These are phyloP conservation scores for Cantharis flavilabris DNA, from an alignment of 2,888 invertebrate genomes.

Conservation along the genomic window DNA sequence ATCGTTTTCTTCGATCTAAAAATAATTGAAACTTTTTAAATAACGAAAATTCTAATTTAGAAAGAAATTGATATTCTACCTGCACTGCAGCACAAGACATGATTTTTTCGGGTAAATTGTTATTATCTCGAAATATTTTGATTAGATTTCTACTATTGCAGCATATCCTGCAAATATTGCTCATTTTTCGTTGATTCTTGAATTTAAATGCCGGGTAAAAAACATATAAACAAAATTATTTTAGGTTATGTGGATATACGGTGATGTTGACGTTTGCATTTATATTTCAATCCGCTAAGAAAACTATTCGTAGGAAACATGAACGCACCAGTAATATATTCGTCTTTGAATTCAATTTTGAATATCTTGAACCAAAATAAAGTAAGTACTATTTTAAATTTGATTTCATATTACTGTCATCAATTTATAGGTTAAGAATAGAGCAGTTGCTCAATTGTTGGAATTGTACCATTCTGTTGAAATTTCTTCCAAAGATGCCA, in stretches of 20 bases:
- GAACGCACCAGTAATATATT: constrained; percentile 28
- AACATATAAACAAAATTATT: not conserved
- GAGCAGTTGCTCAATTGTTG: constrained; percentile 42
- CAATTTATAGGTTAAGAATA: constrained; percentile 38
- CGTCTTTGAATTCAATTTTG: constrained; percentile 37
- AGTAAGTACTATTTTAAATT: constrained; percentile 27
- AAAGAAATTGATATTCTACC: constrained; percentile 20
- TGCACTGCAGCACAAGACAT: constrained; percentile 30
- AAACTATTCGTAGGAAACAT: not conserved
- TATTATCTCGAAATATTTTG: constrained; percentile 29
- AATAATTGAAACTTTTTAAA: constrained; percentile 2
- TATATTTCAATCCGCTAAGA: too few species aligned
- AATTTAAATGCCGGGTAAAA: not conserved
- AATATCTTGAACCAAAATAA: constrained; percentile 35
- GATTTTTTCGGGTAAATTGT: constrained; percentile 24
- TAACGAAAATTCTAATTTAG: not conserved
- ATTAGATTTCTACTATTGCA: constrained; percentile 25
- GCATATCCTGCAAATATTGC: constrained; percentile 34
- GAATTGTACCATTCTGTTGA: constrained; percentile 41
- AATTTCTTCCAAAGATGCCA: constrained; percentile 15
- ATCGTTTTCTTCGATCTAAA: constrained; percentile 33
- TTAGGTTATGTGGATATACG: not conserved
- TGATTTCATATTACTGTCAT: not conserved
- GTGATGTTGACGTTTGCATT: too few species aligned
- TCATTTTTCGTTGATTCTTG: constrained; percentile 6